Evolutionary conservation across 2,113 vertebrate species (phyloP), one percentile per base, ranked within the genome.

Genomic region (Calidris pygmaea): DNA sequence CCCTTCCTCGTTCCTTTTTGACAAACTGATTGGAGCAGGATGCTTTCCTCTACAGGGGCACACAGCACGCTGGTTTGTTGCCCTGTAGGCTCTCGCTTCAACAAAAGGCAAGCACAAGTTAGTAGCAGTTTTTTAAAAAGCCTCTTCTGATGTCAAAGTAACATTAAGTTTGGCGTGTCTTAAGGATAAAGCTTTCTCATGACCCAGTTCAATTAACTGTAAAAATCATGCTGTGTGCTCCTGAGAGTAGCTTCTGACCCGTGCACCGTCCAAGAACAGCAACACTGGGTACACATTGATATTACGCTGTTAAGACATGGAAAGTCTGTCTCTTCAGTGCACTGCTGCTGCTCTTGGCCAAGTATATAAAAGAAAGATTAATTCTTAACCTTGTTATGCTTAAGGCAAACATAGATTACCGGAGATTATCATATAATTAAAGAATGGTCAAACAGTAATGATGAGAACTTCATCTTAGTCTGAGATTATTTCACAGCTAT

Each of bases 261-360:
- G 56, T 32, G 39, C 43, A 43, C 24, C 17, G 20, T 3, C 3
- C 14, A 45, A 47, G 34, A 93, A 74, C 12, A 37, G 5, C 74
- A 63, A 3, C 6, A 30, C 7, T 13, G 8, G 21, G 8, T 12
- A 53, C 1, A 15, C 14, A 63, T 13, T 29, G 45, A 10, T 37
- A 29, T 2, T 17, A n/a, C 3, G 6, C 60, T 30, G 10, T 50
- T 74, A 34, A 7, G 3, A 48, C 17, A 78, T 0, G 0, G 48
- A 16, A 73, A 13, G 19, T 35, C 66, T 43, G 52, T 53, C 43
- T 80, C 87, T 37, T 41, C 56, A 41, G 45, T 13, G 45, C 17
- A 65, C 26, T 73, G 74, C 10, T 90, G 52, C 55, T 82, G 52
- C 55, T 82, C 60, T 90, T 75, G 32, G 58, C 71, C n/a, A 82